A percentile compares a stretch with the other conserved stretches of the same genome.
These are phyloP conservation scores for Capitulum mitella DNA, from an alignment of 2,888 invertebrate species.

Conservation along the genomic window DNA sequence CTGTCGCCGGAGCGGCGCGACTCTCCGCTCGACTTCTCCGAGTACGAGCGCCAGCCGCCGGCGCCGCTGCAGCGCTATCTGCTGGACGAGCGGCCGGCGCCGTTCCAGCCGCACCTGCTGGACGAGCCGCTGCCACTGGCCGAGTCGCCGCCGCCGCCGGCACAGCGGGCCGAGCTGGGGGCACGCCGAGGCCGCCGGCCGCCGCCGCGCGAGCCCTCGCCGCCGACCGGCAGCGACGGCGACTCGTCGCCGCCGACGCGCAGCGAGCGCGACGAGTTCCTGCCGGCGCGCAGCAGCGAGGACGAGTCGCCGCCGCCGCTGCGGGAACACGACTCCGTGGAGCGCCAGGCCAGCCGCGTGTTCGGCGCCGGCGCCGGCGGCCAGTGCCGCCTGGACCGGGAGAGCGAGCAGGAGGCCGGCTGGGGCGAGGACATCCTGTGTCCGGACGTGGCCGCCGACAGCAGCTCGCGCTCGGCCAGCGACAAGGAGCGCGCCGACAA, in stretches of 20 bases:
- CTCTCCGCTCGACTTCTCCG: conserved; percentile 17
- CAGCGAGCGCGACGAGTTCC: not conserved
- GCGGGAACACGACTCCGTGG: not conserved
- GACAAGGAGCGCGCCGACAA: not conserved
- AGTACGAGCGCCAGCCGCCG: conserved; percentile 4
- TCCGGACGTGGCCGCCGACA: not conserved
- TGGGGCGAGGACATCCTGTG: conserved; percentile 9
- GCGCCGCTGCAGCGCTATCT: not conserved
- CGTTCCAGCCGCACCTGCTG: not conserved
- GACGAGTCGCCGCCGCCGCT: conserved; percentile 5
- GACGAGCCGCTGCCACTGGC: too few relatives aligned
- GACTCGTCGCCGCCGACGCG: not conserved
- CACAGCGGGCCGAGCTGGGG: not conserved
- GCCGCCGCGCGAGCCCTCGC: not conserved
- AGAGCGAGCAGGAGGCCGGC: conserved; percentile 13
- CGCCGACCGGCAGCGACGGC: not conserved
- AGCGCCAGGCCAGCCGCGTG: not conserved
- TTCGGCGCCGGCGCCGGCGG: not conserved
- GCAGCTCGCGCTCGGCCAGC: conserved; percentile 13
- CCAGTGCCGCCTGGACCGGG: not conserved
- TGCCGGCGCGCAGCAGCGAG: not conserved
- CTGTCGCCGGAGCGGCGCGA: not conserved
- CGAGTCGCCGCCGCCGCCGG: not conserved
- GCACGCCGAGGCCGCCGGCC: not conserved
- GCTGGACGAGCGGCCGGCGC: conserved; percentile 12